Evolutionary conservation across 30 jellyfish, hydroid and myxozoan species (phyloP).

Genomic region (Aurelia coerulea): DNA sequence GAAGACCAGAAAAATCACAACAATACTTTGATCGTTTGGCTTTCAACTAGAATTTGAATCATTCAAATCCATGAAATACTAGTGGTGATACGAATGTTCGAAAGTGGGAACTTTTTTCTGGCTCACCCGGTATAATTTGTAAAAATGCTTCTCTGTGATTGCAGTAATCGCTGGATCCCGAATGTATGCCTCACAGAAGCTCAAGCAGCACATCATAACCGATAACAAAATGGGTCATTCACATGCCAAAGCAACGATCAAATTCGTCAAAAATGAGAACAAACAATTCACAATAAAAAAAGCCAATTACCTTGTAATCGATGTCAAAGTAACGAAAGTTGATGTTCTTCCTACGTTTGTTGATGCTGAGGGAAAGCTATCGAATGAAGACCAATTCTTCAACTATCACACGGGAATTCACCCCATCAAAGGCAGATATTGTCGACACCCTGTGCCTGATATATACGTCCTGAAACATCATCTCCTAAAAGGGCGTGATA

Average conservation of each 20-base stretch:
- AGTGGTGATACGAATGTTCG: too few relatives aligned
- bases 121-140: too few relatives aligned
- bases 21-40: too few relatives aligned
- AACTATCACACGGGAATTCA: background rate
- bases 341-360: conserved; percentile 39
- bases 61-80: too few relatives aligned
- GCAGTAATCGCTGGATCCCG: too few relatives aligned
- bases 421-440: background rate
- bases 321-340: conserved; percentile 10
- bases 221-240: conserved; percentile 33
- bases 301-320: background rate
- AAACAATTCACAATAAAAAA: background rate
- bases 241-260: background rate
- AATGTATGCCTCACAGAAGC: too few relatives aligned
- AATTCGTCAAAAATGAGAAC: conserved; percentile 18
- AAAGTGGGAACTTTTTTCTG: too few relatives aligned
- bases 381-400: conserved; percentile 1
- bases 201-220: conserved; percentile 10
- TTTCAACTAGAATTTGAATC: too few relatives aligned
- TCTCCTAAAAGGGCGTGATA: background rate
- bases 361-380: conserved; percentile 6
- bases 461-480: conserved; percentile 16
- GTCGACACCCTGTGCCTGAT: conserved; percentile 51
- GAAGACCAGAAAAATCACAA: too few relatives aligned
- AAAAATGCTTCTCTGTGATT: too few relatives aligned